Conservation (phyloP, 2,113 vertebrate genomes). For the Coracopsis vasa region DNA sequence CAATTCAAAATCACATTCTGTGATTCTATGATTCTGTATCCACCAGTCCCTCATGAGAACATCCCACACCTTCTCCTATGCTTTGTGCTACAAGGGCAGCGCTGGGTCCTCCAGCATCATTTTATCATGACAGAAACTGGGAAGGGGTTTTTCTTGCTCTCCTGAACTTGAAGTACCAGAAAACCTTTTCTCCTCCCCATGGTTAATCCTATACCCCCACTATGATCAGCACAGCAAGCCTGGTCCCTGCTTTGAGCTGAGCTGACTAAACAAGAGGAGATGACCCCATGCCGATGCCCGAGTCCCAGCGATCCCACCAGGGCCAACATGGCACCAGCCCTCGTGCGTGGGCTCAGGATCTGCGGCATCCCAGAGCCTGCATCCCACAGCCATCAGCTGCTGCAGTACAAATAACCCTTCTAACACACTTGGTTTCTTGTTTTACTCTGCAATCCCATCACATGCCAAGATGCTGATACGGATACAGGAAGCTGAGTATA, state of each 20-base stretch:
- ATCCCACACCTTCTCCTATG: neutral
- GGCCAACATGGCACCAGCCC: fast-evolving
- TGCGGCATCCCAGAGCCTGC: fast-evolving
- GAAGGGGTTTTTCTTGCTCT: neutral
- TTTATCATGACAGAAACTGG: fast-evolving
- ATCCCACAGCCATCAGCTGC: neutral
- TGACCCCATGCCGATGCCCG: neutral
- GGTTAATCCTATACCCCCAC: neutral
- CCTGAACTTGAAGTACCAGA: neutral
- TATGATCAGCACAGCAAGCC: neutral
- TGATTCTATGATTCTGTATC: neutral
- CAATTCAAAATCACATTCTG: neutral
- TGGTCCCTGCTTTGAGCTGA: neutral
- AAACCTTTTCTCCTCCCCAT: neutral
- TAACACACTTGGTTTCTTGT: neutral
- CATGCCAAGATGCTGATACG: slow-evolving; percentile 1
- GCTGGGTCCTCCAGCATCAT: neutral
- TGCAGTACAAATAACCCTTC: neutral
- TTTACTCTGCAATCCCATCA: neutral
- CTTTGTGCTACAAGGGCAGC: neutral
- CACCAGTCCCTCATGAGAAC: neutral
- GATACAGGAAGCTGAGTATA: slow-evolving; percentile 31
- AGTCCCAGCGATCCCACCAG: fast-evolving
- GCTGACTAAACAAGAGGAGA: neutral
- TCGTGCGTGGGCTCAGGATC: fast-evolving